These are phyloP conservation scores for Metalampra italica DNA, from an alignment of 2,888 invertebrate genomes.

Conservation along the genomic window DNA sequence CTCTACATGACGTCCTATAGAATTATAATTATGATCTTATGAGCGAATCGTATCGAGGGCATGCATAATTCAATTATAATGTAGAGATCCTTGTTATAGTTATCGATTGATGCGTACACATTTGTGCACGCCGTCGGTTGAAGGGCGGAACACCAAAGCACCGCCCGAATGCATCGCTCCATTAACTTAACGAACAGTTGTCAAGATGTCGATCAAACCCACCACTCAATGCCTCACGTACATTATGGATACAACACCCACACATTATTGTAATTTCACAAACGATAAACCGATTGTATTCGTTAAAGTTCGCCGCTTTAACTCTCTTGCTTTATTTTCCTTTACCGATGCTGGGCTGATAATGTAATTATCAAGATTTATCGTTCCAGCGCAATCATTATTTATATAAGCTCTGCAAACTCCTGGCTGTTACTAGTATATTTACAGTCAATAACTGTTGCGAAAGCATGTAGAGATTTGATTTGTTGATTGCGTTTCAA, in stretches of 20 bases:
- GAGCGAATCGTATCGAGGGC: no score
- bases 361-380: conserved; percentile 12
- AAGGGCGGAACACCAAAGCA: conserved; percentile 47
- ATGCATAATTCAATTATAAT: neutral
- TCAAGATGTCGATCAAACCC: conserved; percentile 76
- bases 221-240: conserved; percentile 60
- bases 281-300: conserved; percentile 43
- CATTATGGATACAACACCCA: conserved; percentile 69
- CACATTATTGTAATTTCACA: conserved; percentile 56
- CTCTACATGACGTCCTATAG: no score
- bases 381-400: conserved; percentile 1
- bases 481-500: neutral
- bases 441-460: neutral
- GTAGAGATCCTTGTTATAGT: neutral
- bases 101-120: conserved; percentile 37
- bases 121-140: conserved; percentile 35
- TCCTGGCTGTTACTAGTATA: neutral
- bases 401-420: neutral
- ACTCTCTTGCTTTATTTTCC: conserved; percentile 27
- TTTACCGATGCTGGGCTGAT: conserved; percentile 10
- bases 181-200: conserved; percentile 77
- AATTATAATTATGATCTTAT: neutral
- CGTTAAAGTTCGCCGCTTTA: conserved; percentile 21
- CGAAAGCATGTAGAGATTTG: neutral
- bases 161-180: conserved; percentile 48